These are phyloP conservation scores for Arvicanthis niloticus DNA, from an alignment of 2,113 vertebrate genomes.

Conservation along the genomic window DNA sequence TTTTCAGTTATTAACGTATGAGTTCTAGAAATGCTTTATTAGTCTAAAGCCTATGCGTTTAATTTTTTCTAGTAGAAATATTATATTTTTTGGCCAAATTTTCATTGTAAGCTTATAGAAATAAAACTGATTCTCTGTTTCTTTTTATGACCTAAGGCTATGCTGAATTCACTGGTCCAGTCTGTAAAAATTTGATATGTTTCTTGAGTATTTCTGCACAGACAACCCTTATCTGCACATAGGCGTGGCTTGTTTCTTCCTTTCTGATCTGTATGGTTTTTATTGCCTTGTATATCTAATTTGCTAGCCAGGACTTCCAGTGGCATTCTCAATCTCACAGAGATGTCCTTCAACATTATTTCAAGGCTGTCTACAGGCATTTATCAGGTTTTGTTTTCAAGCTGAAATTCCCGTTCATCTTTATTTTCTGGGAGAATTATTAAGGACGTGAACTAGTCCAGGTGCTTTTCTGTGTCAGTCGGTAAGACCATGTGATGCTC, in stretches of 20 bases:
- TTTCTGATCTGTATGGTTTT: neutral
- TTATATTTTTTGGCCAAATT: neutral
- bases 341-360: neutral
- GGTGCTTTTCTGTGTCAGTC: neutral
- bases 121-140: neutral
- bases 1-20: neutral
- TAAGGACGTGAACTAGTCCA: neutral
- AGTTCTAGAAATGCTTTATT: neutral
- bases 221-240: neutral
- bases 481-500: neutral
- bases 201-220: constrained; percentile 9
- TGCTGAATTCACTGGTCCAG: neutral
- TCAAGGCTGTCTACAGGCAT: neutral
- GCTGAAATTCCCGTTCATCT: neutral
- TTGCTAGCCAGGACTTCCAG: neutral
- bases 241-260: neutral
- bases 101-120: constrained; percentile 20
- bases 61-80: neutral
- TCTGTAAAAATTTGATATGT: neutral
- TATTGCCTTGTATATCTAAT: neutral
- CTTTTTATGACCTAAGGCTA: neutral
- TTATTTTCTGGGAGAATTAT: constrained; percentile 12
- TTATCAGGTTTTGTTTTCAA: neutral
- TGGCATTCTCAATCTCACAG: neutral
- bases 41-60: constrained; percentile 1